Conservation (phyloP, 2,113 vertebrate species). For the Leucosticte australis region DNA sequence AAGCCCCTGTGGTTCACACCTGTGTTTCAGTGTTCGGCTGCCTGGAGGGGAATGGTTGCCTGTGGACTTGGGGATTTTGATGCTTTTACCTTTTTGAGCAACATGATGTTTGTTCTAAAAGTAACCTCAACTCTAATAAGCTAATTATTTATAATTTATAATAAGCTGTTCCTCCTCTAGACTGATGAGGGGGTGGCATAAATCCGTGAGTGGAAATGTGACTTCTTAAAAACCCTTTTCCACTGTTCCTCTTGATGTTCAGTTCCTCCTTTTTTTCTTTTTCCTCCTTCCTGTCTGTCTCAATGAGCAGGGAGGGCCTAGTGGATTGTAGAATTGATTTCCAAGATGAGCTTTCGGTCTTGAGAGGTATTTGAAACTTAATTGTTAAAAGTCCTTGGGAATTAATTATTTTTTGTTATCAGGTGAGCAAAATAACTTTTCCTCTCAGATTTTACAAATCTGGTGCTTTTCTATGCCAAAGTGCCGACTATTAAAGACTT, state of each 20-base stretch:
- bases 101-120: background rate
- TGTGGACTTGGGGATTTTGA: background rate
- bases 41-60: background rate
- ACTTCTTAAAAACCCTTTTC: background rate
- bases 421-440: background rate
- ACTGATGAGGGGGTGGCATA: rapidly evolving
- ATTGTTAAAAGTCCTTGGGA: background rate
- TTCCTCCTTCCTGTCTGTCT: background rate
- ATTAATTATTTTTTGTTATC: background rate
- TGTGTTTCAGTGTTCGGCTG: background rate
- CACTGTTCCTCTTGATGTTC: background rate
- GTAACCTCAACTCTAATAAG: background rate
- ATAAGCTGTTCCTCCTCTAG: background rate
- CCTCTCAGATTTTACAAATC: background rate
- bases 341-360: background rate
- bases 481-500: background rate
- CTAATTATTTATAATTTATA: background rate
- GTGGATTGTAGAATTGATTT: background rate
- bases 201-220: background rate
- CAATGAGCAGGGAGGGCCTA: background rate
- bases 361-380: background rate
- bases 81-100: background rate
- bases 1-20: background rate
- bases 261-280: background rate
- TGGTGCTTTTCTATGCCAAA: background rate